phyloP scores from a whole-genome alignment of 2,797 vertebrate species.

The Lacerta agilis region DNA sequence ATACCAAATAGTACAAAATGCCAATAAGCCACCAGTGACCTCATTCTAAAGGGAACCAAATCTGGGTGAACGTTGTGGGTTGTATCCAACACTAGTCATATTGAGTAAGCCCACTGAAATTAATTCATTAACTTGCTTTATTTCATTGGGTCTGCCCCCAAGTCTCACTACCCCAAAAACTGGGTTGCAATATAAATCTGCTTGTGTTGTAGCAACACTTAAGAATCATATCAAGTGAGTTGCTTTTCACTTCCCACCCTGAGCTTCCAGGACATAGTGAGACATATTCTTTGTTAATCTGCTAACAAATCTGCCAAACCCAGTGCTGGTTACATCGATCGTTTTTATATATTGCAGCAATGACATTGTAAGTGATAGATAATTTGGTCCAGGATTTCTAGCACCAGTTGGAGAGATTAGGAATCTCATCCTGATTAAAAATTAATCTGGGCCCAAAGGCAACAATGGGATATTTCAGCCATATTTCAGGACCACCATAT shows the following conservation, averaged over 20 bases:
- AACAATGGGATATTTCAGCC: slow-evolving; percentile 26
- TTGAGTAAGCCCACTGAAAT: no score
- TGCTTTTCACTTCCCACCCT: background rate
- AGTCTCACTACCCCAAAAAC: no score
- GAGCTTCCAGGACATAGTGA: background rate
- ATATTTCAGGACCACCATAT: background rate
- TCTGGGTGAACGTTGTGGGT: no score
- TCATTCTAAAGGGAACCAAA: no score
- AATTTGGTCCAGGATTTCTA: slow-evolving; percentile 8
- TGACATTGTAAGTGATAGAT: slow-evolving; percentile 8
- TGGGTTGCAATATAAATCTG: no score
- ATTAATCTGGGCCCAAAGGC: slow-evolving; percentile 28
- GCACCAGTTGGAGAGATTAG: slow-evolving; percentile 13
- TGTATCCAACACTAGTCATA: no score
- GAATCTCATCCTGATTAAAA: slow-evolving; percentile 29
- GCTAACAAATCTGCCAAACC: slow-evolving; percentile 19
- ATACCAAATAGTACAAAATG: no score
- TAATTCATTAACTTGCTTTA: no score
- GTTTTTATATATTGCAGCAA: slow-evolving; percentile 23
- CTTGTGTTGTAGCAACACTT: background rate
- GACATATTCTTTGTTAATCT: background rate
- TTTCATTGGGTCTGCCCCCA: no score
- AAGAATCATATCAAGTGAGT: background rate
- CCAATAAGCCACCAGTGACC: no score
- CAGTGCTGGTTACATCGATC: background rate